Evolutionary conservation across 23 tunicate species (phyloP).

Genomic region (Trididemnum nubilum): DNA sequence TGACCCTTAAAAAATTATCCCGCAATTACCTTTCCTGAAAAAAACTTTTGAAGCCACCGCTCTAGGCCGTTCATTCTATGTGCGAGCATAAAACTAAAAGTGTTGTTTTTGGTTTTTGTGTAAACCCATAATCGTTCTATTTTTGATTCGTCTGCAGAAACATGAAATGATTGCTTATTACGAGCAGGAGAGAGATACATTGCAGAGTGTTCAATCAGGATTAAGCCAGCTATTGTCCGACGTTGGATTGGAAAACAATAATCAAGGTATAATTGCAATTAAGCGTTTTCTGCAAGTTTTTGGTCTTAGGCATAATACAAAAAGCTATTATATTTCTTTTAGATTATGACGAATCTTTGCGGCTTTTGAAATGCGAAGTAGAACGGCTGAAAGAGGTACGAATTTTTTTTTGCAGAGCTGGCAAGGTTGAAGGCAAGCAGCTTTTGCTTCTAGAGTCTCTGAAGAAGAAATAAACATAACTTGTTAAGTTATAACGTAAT

Average conservation of each 20-base stretch:
- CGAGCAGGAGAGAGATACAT: not conserved
- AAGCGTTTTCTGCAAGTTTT: not conserved
- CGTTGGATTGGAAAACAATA: not conserved
- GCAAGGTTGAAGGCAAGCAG: too few species aligned
- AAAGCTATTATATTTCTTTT: not conserved
- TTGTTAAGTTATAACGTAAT: too few species aligned
- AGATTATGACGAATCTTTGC: slow-evolving; percentile 19
- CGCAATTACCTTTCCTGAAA: too few species aligned
- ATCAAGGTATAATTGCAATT: not conserved
- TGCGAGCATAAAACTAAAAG: too few species aligned
- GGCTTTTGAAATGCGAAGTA: slow-evolving; percentile 31
- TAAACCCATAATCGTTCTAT: too few species aligned
- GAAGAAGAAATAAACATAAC: too few species aligned
- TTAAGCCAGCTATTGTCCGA: slow-evolving; percentile 9
- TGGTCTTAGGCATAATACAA: not conserved
- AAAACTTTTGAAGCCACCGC: too few species aligned
- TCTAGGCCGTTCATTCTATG: too few species aligned
- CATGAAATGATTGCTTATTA: not conserved
- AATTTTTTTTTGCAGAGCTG: not conserved
- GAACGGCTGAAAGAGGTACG: slow-evolving; percentile 1
- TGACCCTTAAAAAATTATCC: too few species aligned
- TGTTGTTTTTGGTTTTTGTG: too few species aligned
- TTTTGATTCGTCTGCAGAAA: too few species aligned
- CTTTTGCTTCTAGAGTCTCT: too few species aligned
- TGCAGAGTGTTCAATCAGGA: slow-evolving; percentile 4